These are phyloP conservation scores for Cistogaster globosa DNA, from an alignment of 2,888 invertebrate species.

Conservation along the genomic window DNA sequence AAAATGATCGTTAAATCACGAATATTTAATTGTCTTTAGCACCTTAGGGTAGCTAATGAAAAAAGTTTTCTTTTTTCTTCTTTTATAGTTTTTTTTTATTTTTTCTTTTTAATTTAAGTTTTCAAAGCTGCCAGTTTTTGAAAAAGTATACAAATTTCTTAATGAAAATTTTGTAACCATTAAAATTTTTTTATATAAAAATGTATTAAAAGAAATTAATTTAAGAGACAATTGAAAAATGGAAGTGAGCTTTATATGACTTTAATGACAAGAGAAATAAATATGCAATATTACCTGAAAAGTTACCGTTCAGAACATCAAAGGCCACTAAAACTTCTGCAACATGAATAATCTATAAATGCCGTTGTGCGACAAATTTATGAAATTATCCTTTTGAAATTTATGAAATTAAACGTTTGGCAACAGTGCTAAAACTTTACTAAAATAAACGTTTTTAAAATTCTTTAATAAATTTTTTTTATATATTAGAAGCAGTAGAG, in stretches of 20 bases:
- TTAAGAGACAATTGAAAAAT: background rate
- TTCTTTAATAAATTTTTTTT: no score
- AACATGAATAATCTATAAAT: no score
- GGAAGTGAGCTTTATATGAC: background rate
- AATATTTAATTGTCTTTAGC: conserved; percentile 83
- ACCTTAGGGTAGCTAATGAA: conserved; percentile 80
- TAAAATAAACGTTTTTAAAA: no score
- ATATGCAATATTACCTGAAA: no score
- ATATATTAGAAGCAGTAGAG: no score
- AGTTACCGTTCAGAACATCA: no score
- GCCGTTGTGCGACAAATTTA: no score
- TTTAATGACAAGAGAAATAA: background rate
- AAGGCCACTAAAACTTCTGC: no score
- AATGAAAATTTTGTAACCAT: background rate
- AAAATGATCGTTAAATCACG: conserved; percentile 83
- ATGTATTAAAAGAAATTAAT: background rate
- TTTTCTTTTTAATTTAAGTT: background rate
- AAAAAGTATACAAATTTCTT: background rate
- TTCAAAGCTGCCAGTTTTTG: background rate
- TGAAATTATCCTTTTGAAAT: no score
- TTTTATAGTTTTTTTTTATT: background rate
- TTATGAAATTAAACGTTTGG: no score
- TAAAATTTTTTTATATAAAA: background rate
- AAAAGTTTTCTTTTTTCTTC: conserved; percentile 57
- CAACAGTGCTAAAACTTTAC: no score